A percentile compares a stretch with the other conserved stretches of the same genome.
phyloP scores from a whole-genome alignment of 2,888 invertebrate genomes.

The Melanchra persicariae region DNA sequence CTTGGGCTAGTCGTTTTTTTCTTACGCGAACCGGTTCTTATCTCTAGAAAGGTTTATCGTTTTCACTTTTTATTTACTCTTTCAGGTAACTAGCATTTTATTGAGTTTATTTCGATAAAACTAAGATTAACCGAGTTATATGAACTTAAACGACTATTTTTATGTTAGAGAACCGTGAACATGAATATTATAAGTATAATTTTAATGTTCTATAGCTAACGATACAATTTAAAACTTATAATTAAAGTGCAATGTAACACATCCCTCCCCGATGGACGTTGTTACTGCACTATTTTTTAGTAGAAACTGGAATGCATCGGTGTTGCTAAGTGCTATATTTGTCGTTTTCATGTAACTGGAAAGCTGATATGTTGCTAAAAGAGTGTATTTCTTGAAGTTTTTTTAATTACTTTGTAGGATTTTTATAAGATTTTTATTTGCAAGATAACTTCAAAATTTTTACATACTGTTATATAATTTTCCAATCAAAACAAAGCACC shows the following conservation, averaged over 20 bases:
- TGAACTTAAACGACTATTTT: slow-evolving; percentile 31
- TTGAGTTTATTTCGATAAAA: slow-evolving; percentile 56
- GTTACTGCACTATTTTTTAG: slow-evolving; percentile 72
- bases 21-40: slow-evolving; percentile 55
- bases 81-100: slow-evolving; percentile 40
- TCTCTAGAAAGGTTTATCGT: slow-evolving; percentile 55
- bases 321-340: slow-evolving; percentile 37
- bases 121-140: slow-evolving; percentile 31
- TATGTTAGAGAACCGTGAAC: slow-evolving; percentile 43
- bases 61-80: slow-evolving; percentile 59
- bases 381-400: neutral
- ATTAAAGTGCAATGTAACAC: slow-evolving; percentile 69
- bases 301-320: slow-evolving; percentile 29
- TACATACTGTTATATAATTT: slow-evolving; percentile 4
- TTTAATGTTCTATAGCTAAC: slow-evolving; percentile 55
- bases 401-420: neutral
- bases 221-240: slow-evolving; percentile 66
- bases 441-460: neutral
- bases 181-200: slow-evolving; percentile 35
- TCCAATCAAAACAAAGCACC: neutral
- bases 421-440: neutral
- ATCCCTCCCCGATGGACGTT: slow-evolving; percentile 67
- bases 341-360: slow-evolving; percentile 7
- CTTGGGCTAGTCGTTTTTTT: slow-evolving; percentile 41
- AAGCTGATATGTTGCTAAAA: neutral